Evolutionary conservation across 2,113 vertebrate species (phyloP).

Genomic region (Solenodon paradoxus): DNA sequence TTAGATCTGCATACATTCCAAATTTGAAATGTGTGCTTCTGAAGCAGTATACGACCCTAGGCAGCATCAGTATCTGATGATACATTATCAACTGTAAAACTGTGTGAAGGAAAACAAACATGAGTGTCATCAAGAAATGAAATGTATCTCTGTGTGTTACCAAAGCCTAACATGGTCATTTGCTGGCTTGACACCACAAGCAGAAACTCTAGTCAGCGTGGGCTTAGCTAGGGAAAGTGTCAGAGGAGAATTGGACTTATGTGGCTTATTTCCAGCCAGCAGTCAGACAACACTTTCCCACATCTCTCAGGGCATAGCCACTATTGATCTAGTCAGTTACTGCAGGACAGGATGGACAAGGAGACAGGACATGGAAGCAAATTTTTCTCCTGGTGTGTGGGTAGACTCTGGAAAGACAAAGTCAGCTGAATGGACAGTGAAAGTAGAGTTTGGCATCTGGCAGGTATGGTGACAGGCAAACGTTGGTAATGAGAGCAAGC

Average conservation of each 20-base stretch:
- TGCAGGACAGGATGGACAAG: background rate
- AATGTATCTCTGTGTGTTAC: background rate
- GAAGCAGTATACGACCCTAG: background rate
- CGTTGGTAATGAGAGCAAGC: background rate
- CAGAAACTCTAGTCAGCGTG: background rate
- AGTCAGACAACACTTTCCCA: background rate
- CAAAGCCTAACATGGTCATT: background rate
- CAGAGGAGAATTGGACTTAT: background rate
- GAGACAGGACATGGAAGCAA: background rate
- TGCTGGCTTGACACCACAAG: background rate
- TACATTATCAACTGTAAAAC: background rate
- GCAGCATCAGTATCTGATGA: background rate
- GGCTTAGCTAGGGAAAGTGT: background rate
- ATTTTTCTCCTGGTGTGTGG: background rate
- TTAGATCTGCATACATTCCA: background rate
- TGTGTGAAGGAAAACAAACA: constrained; percentile 41
- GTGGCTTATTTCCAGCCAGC: background rate
- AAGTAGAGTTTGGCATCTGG: background rate
- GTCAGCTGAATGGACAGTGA: background rate
- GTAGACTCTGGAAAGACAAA: background rate
- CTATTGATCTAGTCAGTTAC: background rate
- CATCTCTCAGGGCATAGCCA: background rate
- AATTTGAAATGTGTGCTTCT: constrained; percentile 33
- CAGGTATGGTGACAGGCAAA: background rate
- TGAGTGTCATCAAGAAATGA: background rate